Evolutionary conservation across 2,113 vertebrate species (phyloP).

Genomic region (Chamaea fasciata): DNA sequence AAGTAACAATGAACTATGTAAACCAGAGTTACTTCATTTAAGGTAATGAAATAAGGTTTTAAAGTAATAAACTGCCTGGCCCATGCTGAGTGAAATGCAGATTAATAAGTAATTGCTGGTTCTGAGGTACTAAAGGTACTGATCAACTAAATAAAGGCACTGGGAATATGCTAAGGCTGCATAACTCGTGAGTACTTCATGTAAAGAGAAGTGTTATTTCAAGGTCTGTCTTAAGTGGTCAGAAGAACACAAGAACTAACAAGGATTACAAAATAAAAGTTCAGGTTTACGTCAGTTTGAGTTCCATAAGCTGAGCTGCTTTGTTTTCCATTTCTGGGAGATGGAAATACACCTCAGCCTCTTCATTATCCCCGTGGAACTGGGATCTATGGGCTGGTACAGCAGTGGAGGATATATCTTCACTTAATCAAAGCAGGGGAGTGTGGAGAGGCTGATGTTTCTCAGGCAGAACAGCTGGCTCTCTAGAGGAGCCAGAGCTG

Average conservation of each 20-base stretch:
- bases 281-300: not conserved
- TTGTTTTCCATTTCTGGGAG: constrained; percentile 27
- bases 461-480: constrained; percentile 66
- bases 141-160: not conserved
- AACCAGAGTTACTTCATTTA: not conserved
- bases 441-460: constrained; percentile 16
- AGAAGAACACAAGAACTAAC: not conserved
- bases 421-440: constrained; percentile 56
- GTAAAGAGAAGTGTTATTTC: not conserved
- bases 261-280: not conserved
- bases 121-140: not conserved
- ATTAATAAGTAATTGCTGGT: not conserved
- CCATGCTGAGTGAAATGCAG: not conserved
- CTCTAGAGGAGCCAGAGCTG: constrained; percentile 57
- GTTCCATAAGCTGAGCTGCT: not conserved
- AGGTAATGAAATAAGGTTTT: not conserved
- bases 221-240: not conserved
- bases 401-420: constrained; percentile 54
- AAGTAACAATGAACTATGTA: not conserved
- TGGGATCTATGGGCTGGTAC: constrained; percentile 57
- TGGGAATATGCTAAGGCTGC: not conserved
- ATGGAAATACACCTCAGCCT: constrained; percentile 36
- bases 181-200: rapidly evolving
- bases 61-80: not conserved
- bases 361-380: not conserved